Percentiles rank a stretch among this genome's conserved stretches.
Evolutionary conservation across 2,888 invertebrate species (phyloP).

Genomic region (Vannuccia rotundouncinata): DNA sequence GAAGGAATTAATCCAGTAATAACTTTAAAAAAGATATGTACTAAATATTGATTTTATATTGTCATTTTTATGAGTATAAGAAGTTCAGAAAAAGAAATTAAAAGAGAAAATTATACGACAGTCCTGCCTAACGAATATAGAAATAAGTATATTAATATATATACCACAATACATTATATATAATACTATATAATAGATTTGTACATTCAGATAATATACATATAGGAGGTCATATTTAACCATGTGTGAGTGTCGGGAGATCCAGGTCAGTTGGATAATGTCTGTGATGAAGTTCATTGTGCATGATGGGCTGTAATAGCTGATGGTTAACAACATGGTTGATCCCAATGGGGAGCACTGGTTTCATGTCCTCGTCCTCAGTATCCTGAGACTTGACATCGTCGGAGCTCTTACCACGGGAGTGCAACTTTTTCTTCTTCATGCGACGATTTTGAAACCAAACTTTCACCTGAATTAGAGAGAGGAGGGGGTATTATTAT

Average conservation of each 20-base stretch:
- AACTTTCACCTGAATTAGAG: constrained; percentile 69
- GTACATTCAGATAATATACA: background rate
- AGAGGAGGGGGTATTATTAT: too few species aligned
- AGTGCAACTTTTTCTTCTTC: constrained; percentile 82
- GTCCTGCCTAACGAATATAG: too few species aligned
- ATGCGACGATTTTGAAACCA: constrained; percentile 99
- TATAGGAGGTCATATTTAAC: background rate
- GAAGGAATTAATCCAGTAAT: too few species aligned
- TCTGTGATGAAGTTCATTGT: background rate
- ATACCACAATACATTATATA: too few species aligned
- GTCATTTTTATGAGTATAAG: too few species aligned
- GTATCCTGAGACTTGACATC: background rate
- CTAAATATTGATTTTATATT: too few species aligned
- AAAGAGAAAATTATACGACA: too few species aligned
- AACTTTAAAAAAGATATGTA: too few species aligned
- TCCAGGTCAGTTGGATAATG: background rate
- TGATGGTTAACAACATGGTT: background rate
- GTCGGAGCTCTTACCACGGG: constrained; percentile 25
- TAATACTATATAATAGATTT: background rate
- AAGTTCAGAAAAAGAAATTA: too few species aligned
- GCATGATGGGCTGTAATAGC: background rate
- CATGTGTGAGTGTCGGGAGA: background rate
- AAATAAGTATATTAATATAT: too few species aligned
- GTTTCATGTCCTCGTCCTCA: background rate
- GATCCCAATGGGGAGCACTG: background rate